Evolutionary conservation across 2,888 invertebrate genomes (phyloP), one percentile per base, ranked within the genome.

Genomic region (Ochropleura plecta): DNA sequence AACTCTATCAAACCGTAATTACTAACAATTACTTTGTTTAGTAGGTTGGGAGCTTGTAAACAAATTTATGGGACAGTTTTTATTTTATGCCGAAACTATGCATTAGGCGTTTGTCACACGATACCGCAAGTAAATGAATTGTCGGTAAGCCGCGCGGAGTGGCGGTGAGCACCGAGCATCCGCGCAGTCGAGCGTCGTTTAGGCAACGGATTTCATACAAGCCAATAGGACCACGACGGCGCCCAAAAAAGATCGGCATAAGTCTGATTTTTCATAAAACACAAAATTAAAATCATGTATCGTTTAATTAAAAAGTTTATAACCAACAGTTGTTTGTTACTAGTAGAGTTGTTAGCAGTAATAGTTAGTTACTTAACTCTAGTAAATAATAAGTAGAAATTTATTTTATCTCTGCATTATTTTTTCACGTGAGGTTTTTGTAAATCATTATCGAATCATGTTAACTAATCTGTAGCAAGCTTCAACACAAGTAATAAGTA

Each of bases 21-120:
- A 4, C 42, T 48, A n/a, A 20, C 40, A 60, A 73, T 51, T n/a
- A 42, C 40, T 12, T n/a, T 42, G 10, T 40, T 16, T n/a, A 16
- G 12, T 49, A 78, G n/a, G 14, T n/a, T 2, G 30, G 30, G 30
- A 49, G 44, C 12, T 59, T 12, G 10, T 71, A 63, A 63, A 65
- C 8, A 59, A 10, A 60, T 10, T 30, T 30, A 30, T 3, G 42
- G 40, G 53, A 48, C 18, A 8, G 16, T 55, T 42, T 10, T 46
- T 30, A 71, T 30, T 59, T 46, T 14, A 30, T 7, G 0, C 16
- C 16, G 46, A 46, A 49, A 14, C 14, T 7, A 40, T 18, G 18
- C 8, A 30, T 8, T 30, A 59, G 57, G 57, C 14, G 4, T 16
- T 30, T 59, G 16, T 16, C 57, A 30, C 30, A 59, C 30, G 30